These are phyloP conservation scores for Pogonognathellus flavescens DNA, from an alignment of 1,140 invertebrate genomes.

Conservation along the genomic window DNA sequence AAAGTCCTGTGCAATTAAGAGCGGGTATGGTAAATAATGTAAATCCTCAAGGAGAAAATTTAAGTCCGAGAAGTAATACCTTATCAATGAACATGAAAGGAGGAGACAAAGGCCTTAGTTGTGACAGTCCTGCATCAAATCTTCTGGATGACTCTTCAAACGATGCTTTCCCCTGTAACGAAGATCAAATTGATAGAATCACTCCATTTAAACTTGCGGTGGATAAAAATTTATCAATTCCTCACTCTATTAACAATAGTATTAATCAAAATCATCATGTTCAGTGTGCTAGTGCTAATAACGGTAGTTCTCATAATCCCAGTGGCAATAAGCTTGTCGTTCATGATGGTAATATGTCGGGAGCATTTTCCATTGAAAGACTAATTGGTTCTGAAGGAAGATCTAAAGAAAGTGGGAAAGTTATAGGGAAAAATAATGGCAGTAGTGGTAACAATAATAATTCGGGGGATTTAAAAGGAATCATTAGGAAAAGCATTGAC, in stretches of 20 bases:
- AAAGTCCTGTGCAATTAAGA: slow-evolving; percentile 38
- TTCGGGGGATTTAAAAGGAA: slow-evolving; percentile 35
- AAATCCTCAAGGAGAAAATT: slow-evolving; percentile 13
- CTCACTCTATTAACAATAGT: background rate
- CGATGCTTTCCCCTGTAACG: background rate
- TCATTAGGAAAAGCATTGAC: slow-evolving; percentile 23
- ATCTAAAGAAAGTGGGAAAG: background rate
- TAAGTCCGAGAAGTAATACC: background rate
- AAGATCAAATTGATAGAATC: slow-evolving; percentile 33
- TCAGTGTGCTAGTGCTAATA: slow-evolving; percentile 30
- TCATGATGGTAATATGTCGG: slow-evolving; percentile 17
- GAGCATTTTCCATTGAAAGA: slow-evolving; percentile 64
- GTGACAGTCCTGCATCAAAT: background rate
- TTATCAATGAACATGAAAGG: background rate
- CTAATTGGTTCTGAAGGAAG: slow-evolving; percentile 49
- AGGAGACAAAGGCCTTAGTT: slow-evolving; percentile 7
- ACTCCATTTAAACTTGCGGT: slow-evolving; percentile 14
- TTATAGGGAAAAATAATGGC: slow-evolving; percentile 3
- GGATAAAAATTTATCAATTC: slow-evolving; percentile 22
- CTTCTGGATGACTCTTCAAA: slow-evolving; percentile 19
- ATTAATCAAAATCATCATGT: background rate
- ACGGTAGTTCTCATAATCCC: background rate
- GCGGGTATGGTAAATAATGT: background rate
- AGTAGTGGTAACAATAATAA: slow-evolving; percentile 23
- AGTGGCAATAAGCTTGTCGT: slow-evolving; percentile 5